Evolutionary conservation across 2,797 vertebrate species (phyloP).

Genomic region (Choloepus didactylus): DNA sequence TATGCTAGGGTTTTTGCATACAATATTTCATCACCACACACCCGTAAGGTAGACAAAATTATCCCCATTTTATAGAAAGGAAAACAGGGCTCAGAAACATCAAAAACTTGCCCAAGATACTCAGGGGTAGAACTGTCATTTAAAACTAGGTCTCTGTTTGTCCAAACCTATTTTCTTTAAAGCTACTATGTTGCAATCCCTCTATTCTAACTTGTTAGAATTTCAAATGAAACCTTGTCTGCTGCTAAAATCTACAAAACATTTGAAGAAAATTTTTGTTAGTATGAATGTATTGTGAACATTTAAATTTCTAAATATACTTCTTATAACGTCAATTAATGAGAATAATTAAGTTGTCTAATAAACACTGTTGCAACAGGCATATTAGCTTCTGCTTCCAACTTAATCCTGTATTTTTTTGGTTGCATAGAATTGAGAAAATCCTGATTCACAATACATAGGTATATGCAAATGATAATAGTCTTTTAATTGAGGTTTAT

Average conservation of each 20-base stretch:
- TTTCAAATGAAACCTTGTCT: not conserved
- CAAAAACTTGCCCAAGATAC: not conserved
- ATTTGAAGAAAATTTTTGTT: constrained; percentile 16
- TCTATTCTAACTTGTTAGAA: constrained; percentile 18
- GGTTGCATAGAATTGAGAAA: constrained; percentile 12
- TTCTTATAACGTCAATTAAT: constrained; percentile 65
- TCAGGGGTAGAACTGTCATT: not conserved
- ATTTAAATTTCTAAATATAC: constrained; percentile 44
- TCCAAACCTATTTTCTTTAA: not conserved
- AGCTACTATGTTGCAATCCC: not conserved
- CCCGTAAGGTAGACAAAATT: not conserved
- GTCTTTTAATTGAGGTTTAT: not conserved
- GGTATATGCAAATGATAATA: not conserved
- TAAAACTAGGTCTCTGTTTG: not conserved
- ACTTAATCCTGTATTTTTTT: not conserved
- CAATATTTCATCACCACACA: not conserved
- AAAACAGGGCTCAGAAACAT: constrained; percentile 11
- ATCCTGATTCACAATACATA: not conserved
- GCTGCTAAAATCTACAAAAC: constrained; percentile 5
- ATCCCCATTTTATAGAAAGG: constrained; percentile 29
- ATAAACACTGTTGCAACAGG: not conserved
- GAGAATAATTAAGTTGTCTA: not conserved
- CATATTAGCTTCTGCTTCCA: not conserved
- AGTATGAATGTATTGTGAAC: constrained; percentile 21
- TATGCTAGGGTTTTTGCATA: not conserved